Evolutionary conservation across 2,888 invertebrate species (phyloP), one percentile per base, ranked within the genome.

Genomic region (Epinotia nisella): DNA sequence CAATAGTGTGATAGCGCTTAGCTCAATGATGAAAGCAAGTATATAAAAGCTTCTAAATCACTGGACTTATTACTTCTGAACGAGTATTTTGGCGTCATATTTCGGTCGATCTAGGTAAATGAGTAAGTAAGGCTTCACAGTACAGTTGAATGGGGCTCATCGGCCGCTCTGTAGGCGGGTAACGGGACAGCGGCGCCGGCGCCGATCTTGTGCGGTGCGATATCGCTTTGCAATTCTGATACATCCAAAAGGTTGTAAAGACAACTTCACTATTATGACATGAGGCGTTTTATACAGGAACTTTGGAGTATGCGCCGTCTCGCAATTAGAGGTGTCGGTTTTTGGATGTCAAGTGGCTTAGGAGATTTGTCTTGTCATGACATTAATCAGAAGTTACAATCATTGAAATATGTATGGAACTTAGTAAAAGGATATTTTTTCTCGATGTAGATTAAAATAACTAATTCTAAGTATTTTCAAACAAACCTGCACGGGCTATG

Each of bases 81-180:
- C 41, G 19, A 70, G 51, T 19, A 68, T 68, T 69, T 64, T 58
- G 79, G 81, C 84, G 83, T 83, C 82, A 79, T 76, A 80, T 80
- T 79, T 81, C 78, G 75, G 72, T 24, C 74, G 70, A 75, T 71
- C 69, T 80, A 73, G 68, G 68, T 58, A 68, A 73, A 69, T 73
- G 58, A 69, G 55, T 56, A 68, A 60, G 4, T 15, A 58, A 39
- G 49, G 56, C 35, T 64, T 15, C 39, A 59, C 35, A 35, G 1
- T 35, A 35, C 60, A n/a, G 24, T 66, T 62, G 62, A 35, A 68
- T 62, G 55, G 61, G 58, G 60, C 78, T 80, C 80, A 79, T 81
- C 80, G 71, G 24, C 3, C 19, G 58, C 51, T 19, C 76, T 80
- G 90, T 90, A 83, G 91, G 91, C 89, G 91, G 80, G 39, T 88